Evolutionary conservation across 2,888 invertebrate genomes (phyloP), one percentile per base, ranked within the genome.

Genomic region (Pimpla rufipes): DNA sequence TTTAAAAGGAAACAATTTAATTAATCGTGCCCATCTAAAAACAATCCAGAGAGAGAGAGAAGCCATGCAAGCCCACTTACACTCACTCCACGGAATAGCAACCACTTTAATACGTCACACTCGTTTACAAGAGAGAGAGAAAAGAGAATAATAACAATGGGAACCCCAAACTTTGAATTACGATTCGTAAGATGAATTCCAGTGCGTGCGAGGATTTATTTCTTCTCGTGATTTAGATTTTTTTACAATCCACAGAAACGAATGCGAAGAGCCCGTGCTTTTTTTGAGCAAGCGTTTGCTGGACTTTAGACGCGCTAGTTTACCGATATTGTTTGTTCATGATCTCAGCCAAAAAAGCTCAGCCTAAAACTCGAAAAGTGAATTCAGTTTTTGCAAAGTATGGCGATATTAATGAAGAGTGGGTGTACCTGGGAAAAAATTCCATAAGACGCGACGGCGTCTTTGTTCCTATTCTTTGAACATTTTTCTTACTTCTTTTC

Each of bases 91-190:
- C 50, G 13, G 73, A 64, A 67, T 45, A 10, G 71, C 67, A 67
- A 80, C 37, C 47, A 64, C 45, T 74, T 78, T 77, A 80, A 55
- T 84, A 84, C 77, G 68, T 70, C 64, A 68, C 55, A 57, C 57
- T 45, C 50, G 40, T 64, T 75, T 57, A 75, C 59, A 73, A 35
- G 57, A 75, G 42, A 35, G 21, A 29, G 35, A 64, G 66, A 35
- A 70, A 55, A 18, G 45, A 71, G n/a, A n/a, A n/a, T n/a, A 66
- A 59, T 45, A 55, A 16, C 29, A 11, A 52, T 16, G 13, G 16
- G 52, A 59, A 45, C 16, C 68, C 18, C 11, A 37, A 62, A 62
- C 47, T 74, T 62, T 7, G 35, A 74, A 80, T 78, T 78, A 62
- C 55, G 73, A 42, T 67, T 55, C 18, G n/a, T 62, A 55, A 73